These are phyloP conservation scores for Aspidiotus destructor DNA, from an alignment of 2,888 invertebrate species.

Conservation along the genomic window DNA sequence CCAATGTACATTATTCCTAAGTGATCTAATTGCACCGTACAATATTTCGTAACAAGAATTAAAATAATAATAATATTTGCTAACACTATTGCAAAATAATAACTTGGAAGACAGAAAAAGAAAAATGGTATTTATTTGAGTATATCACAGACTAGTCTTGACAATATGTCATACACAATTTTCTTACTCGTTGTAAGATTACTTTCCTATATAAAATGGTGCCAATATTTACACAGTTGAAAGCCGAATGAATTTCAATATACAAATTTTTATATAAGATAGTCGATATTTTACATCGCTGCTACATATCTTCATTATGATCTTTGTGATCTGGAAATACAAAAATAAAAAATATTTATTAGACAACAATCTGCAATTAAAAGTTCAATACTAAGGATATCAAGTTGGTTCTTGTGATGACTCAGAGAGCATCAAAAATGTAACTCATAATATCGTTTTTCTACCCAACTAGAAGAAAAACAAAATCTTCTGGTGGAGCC, in stretches of 20 bases:
- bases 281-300: not conserved
- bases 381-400: not conserved
- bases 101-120: slow-evolving; percentile 5
- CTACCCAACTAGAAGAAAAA: too few species aligned
- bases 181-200: slow-evolving; percentile 11
- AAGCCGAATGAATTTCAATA: not conserved
- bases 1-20: not conserved
- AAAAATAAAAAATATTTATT: not conserved
- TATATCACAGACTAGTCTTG: slow-evolving; percentile 25
- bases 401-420: too few species aligned
- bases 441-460: too few species aligned
- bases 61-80: too few species aligned
- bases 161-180: slow-evolving; percentile 26
- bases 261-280: slow-evolving; percentile 4
- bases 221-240: slow-evolving; percentile 7
- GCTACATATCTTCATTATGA: slow-evolving; percentile 21
- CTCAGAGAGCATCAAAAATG: too few species aligned
- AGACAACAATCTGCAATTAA: not conserved
- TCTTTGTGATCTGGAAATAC: slow-evolving; percentile 26
- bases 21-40: too few species aligned
- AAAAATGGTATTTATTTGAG: slow-evolving; percentile 23
- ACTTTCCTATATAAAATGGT: too few species aligned
- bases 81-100: too few species aligned
- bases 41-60: too few species aligned
- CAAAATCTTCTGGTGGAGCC: too few species aligned